Evolutionary conservation across 1,140 invertebrate species (phyloP).

Genomic region (Solenopsis invicta): DNA sequence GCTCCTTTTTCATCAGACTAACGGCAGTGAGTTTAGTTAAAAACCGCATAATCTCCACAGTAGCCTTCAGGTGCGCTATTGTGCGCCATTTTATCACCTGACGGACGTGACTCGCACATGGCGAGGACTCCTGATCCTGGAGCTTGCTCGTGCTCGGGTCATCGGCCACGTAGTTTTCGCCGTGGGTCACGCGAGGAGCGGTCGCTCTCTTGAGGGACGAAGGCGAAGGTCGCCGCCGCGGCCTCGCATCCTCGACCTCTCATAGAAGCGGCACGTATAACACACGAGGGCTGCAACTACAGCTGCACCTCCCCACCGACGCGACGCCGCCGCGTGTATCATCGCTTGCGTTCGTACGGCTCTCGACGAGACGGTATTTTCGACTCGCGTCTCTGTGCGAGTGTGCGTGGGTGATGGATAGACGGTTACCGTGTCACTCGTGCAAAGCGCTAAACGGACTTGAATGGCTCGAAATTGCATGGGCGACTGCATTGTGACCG

Average conservation of each 20-base stretch:
- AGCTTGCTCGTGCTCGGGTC: conserved; percentile 51
- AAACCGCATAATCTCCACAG: conserved; percentile 31
- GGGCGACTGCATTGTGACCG: conserved; percentile 66
- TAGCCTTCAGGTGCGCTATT: conserved; percentile 66
- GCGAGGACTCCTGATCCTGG: conserved; percentile 29
- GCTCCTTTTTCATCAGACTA: neutral
- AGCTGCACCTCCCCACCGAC: conserved; percentile 77
- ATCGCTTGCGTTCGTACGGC: conserved; percentile 11
- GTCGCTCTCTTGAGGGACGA: conserved; percentile 11
- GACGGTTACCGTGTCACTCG: conserved; percentile 81
- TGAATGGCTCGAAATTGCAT: conserved; percentile 76
- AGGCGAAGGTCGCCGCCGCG: conserved; percentile 56
- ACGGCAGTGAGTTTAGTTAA: neutral
- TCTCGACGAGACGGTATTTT: conserved; percentile 13
- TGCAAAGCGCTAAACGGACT: conserved; percentile 76
- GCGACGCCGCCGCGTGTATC: conserved; percentile 37
- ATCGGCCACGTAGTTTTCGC: conserved; percentile 37
- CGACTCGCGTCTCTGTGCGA: conserved; percentile 58
- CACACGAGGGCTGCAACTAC: conserved; percentile 62
- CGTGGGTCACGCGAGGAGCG: conserved; percentile 46
- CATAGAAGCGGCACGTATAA: conserved; percentile 18
- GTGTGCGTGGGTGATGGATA: conserved; percentile 86
- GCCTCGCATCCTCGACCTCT: conserved; percentile 54
- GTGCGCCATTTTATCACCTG: conserved; percentile 72
- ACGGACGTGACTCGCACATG: conserved; percentile 59